Evolutionary conservation across 2,888 invertebrate genomes (phyloP).

Genomic region (Glyphotaelius pellucidus): DNA sequence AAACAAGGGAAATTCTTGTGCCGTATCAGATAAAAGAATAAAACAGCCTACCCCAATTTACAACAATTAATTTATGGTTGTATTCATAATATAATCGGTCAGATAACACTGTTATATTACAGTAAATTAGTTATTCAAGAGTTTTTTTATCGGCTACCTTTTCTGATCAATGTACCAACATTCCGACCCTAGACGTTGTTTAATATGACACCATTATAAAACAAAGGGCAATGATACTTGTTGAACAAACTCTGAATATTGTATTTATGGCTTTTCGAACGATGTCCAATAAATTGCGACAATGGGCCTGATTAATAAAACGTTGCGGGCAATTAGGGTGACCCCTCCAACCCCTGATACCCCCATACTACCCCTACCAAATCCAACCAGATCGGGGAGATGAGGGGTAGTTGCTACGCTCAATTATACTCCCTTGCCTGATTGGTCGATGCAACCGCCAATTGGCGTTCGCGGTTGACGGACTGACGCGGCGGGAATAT

Average conservation of each 20-base stretch:
- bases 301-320: constrained; percentile 47
- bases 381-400: neutral
- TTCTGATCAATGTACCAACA: neutral
- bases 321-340: constrained; percentile 38
- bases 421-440: constrained; percentile 25
- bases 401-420: neutral
- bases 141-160: neutral
- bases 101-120: neutral
- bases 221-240: neutral
- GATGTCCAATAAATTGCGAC: constrained; percentile 49
- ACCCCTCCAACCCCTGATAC: neutral
- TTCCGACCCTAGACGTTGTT: neutral
- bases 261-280: constrained; percentile 3
- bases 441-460: constrained; percentile 6
- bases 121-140: neutral
- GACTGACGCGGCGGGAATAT: neutral
- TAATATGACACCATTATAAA: neutral
- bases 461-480: neutral
- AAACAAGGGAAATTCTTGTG: too few relatives aligned
- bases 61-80: too few relatives aligned
- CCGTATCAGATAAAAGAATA: too few relatives aligned
- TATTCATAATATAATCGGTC: too few relatives aligned
- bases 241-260: neutral
- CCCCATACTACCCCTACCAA: neutral
- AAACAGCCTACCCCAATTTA: too few relatives aligned